Base-by-base conservation (phyloP, 2,888 invertebrate species). In the Exephanes ischioxanthus region DNA sequence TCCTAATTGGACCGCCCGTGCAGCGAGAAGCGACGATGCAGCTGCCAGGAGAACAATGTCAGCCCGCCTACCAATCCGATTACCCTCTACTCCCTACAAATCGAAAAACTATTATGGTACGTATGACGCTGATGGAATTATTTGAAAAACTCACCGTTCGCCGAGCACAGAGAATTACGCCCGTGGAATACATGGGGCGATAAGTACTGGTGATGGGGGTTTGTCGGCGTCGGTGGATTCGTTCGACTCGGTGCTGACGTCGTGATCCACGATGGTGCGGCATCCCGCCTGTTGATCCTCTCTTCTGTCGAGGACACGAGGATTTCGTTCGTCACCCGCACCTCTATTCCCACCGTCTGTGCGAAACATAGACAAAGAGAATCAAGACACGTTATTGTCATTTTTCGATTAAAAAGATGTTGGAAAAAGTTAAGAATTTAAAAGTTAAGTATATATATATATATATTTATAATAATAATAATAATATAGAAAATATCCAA, bases 111-210 rank as follows among this genome's bases (percentile, higher is more conserved):
- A 45, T 45, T 14, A 45, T 16, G 41, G 37, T 45, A 26, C 22
- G 4, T 45, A 58, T 51, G 33, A 80, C 53, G 19, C 71, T 79
- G 76, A 72, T 22, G 58, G 33, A 76, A 86, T 83, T 72, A 79
- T 68, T 26, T 48, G 51, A 78, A 77, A 66, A 77, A 85, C 93
- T 93, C 89, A 95, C 95, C 95, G 87, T 94, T 94, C 16, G 93
- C 94, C 16, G 94, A 95, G 84, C 95, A 94, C 53, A 95, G 91
- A 2, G 95, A 95, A 88, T 95, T 94, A 70, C 95, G 93, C 14
- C 94, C 95, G 78, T 94, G 94, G 80, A 95, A 93, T 72, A 94
- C 92, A 88, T 95, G 93, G 53, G 95, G 95, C 48, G 95, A 95
- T 77, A 95, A 92, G 86, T 92, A 93, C 83, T 93, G 93, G 9